Percentiles rank a stretch among this genome's conserved stretches.
Evolutionary conservation across 2,888 invertebrate species (phyloP).

Genomic region (Mamestra brassicae): DNA sequence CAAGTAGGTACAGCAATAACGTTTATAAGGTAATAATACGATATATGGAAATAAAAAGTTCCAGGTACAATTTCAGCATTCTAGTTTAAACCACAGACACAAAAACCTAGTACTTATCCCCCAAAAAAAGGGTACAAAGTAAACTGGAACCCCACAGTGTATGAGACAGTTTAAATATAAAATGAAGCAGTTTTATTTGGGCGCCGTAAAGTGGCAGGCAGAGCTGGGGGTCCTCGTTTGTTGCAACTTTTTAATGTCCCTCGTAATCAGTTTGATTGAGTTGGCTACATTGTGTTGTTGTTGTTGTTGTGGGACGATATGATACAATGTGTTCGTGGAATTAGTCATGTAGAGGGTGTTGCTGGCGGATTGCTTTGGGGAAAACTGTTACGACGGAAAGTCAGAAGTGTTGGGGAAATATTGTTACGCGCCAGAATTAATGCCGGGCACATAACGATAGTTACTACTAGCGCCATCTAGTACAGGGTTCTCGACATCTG

Average conservation of each 20-base stretch:
- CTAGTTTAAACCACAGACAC: background rate
- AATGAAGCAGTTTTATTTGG: slow-evolving; percentile 59
- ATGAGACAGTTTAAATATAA: slow-evolving; percentile 60
- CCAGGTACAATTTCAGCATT: slow-evolving; percentile 3
- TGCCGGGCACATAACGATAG: no score
- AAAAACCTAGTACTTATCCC: slow-evolving; percentile 38
- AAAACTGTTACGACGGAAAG: background rate
- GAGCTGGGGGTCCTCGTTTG: slow-evolving; percentile 29
- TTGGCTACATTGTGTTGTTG: slow-evolving; percentile 52
- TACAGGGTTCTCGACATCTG: no score
- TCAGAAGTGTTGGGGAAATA: no score
- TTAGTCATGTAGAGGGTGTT: background rate
- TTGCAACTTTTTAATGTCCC: slow-evolving; percentile 61
- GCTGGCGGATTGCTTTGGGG: background rate
- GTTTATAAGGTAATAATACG: no score
- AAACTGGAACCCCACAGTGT: slow-evolving; percentile 49
- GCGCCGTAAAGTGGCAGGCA: slow-evolving; percentile 37
- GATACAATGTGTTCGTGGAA: slow-evolving; percentile 25
- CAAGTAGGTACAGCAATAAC: no score
- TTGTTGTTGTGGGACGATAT: slow-evolving; percentile 22
- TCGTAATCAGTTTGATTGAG: slow-evolving; percentile 64
- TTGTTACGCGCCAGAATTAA: no score
- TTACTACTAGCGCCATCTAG: no score
- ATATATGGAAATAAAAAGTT: no score
- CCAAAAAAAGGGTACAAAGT: slow-evolving; percentile 47